Percentiles rank a stretch among this genome's conserved stretches.
Evolutionary conservation across 2,797 vertebrate species (phyloP).

Genomic region (Petrocephalus sullivani): DNA sequence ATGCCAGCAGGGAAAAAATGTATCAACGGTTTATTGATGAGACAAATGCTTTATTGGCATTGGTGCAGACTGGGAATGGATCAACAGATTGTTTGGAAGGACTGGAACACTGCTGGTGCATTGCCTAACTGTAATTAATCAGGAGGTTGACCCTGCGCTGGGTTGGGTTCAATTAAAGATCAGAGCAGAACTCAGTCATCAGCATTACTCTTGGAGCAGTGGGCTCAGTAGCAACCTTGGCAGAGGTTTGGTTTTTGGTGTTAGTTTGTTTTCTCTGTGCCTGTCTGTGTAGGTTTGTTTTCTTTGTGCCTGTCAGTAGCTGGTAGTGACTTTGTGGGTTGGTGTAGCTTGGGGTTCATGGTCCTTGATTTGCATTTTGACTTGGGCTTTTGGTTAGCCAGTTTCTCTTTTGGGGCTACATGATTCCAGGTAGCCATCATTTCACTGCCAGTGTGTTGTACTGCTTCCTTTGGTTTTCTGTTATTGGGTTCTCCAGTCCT

Average conservation of each 20-base stretch:
- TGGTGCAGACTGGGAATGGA: too few species aligned
- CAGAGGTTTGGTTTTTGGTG: background rate
- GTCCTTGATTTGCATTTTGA: background rate
- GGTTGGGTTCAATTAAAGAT: background rate
- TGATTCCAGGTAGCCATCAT: background rate
- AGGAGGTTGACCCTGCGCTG: background rate
- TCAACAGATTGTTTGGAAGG: too few species aligned
- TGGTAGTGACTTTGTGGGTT: background rate
- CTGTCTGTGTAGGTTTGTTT: background rate
- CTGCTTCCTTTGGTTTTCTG: too few species aligned
- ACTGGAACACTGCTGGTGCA: too few species aligned
- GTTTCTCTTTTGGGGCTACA: background rate
- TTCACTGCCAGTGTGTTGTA: background rate
- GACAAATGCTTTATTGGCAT: too few species aligned
- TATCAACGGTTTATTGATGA: too few species aligned
- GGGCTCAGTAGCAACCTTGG: background rate
- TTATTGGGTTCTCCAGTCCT: too few species aligned
- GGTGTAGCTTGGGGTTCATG: background rate
- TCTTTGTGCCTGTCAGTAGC: background rate
- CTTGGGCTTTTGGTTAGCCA: background rate
- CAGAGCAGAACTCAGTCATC: background rate
- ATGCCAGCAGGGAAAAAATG: too few species aligned
- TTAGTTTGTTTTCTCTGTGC: background rate
- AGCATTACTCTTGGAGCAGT: background rate
- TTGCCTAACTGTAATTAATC: background rate